Conservation (phyloP, 2,113 vertebrate genomes). For the Centrocercus urophasianus region DNA sequence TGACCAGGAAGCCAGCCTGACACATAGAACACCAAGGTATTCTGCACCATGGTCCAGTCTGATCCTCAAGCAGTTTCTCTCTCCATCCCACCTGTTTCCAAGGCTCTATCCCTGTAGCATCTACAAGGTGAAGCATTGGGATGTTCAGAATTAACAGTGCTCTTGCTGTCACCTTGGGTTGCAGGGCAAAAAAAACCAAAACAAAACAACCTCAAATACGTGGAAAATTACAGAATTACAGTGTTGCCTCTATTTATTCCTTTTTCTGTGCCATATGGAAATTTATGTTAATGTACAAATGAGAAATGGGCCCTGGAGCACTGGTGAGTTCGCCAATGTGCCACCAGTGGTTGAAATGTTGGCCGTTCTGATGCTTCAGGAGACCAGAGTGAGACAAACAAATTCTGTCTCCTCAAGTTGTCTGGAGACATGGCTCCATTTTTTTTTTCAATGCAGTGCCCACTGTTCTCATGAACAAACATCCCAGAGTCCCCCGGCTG, state of each 20-base stretch:
- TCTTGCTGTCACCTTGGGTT: background rate
- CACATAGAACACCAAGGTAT: background rate
- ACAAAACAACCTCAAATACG: background rate
- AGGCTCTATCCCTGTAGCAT: background rate
- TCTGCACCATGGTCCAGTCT: background rate
- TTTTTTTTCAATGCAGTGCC: background rate
- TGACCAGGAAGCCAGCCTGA: background rate
- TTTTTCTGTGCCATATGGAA: constrained; percentile 61
- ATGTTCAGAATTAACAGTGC: background rate
- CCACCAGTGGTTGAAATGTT: constrained; percentile 33
- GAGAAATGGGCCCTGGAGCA: constrained; percentile 45
- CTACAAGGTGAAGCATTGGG: background rate
- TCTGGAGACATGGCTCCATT: background rate
- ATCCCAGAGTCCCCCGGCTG: background rate
- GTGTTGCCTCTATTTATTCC: constrained; percentile 51
- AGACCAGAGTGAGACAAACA: constrained; percentile 22
- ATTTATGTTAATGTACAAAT: constrained; percentile 76
- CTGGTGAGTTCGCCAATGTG: constrained; percentile 42
- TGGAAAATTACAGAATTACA: constrained; percentile 27
- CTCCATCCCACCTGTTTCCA: background rate
- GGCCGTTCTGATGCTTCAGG: constrained; percentile 50
- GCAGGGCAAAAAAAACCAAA: background rate
- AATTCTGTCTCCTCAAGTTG: constrained; percentile 39
- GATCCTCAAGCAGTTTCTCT: background rate
- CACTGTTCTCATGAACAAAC: background rate